Base-by-base conservation (phyloP, 1,140 invertebrate genomes). In the Anadara kagoshimensis region DNA sequence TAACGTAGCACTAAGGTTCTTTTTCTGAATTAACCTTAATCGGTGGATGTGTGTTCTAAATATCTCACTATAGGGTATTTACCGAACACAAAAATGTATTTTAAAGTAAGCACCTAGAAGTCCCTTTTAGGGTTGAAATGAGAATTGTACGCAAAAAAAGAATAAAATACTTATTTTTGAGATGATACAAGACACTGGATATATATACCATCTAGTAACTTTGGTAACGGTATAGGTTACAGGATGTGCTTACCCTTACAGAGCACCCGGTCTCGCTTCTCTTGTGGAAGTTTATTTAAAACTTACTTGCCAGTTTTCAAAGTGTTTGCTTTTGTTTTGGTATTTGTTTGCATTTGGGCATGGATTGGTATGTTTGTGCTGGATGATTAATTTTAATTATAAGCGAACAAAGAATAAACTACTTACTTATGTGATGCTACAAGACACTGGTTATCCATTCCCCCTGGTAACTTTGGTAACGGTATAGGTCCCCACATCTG, bases 401-500 rank as follows among this genome's bases (percentile, higher is more conserved):
- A 72, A 12, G 76, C 79, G 18, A 61, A 71, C 36, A 81, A 75
- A 41, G 1, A 18, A 43, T 0, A 49, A 24, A 68, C 29, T 51
- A 71, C 73, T 77, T 83, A 88, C 87, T 83, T 86, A 75, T 89
- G 88, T 51, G 85, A 83, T 22, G 86, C 88, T 11, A 88, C 86
- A 54, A 85, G 74, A 67, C 86, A 88, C 16, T 78, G 73, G 70
- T 86, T 88, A 41, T 84, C 79, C 62, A 57, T 73, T 22, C 84
- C 85, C 20, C 78, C 56, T 53, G 88, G 85, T 47, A 87, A 64
- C 59, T 78, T 73, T 41, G 78, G 80, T 58, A 89, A 76, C 0
- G 88, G 85, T 29, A 88, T 83, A 12, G 87, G 87, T 51, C 87
- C 86, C 87, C 87, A 89, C 78, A 88, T 83, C 67, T 85, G 80